These are phyloP conservation scores for Phrynocephalus vlangalii DNA, from an alignment of 2,797 vertebrate genomes.

Conservation along the genomic window DNA sequence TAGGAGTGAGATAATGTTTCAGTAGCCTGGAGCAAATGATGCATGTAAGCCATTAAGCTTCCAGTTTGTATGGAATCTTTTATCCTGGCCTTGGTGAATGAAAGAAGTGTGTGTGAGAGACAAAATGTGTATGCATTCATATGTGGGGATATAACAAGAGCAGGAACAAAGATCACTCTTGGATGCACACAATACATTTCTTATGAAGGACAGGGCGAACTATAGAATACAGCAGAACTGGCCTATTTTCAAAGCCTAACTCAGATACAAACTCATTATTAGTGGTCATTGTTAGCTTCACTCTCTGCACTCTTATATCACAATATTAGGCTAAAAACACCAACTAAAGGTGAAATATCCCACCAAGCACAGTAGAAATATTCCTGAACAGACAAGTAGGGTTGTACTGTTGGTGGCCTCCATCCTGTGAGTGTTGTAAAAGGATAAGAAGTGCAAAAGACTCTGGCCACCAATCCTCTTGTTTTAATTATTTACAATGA, in stretches of 20 bases:
- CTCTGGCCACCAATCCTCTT: neutral
- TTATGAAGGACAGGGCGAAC: neutral
- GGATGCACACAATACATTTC: neutral
- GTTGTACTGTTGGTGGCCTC: neutral
- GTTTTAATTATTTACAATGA: neutral
- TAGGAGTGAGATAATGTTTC: neutral
- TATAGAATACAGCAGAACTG: neutral
- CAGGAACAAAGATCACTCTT: neutral
- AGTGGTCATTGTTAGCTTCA: neutral
- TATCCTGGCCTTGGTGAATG: neutral
- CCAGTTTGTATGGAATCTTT: neutral
- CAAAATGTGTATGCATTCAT: neutral
- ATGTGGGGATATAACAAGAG: neutral
- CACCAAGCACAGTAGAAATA: neutral
- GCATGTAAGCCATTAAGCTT: neutral
- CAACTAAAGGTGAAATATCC: neutral
- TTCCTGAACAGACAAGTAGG: neutral
- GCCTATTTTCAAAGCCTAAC: neutral
- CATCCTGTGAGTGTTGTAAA: neutral
- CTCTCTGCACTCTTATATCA: neutral
- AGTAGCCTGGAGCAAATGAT: constrained; percentile 16
- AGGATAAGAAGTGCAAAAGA: neutral
- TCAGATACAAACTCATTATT: neutral
- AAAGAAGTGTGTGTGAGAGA: neutral
- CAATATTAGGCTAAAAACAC: neutral